A percentile compares a stretch with the other conserved stretches of the same genome.
phyloP scores from a whole-genome alignment of 2,113 vertebrate species.

The Morone saxatilis region DNA sequence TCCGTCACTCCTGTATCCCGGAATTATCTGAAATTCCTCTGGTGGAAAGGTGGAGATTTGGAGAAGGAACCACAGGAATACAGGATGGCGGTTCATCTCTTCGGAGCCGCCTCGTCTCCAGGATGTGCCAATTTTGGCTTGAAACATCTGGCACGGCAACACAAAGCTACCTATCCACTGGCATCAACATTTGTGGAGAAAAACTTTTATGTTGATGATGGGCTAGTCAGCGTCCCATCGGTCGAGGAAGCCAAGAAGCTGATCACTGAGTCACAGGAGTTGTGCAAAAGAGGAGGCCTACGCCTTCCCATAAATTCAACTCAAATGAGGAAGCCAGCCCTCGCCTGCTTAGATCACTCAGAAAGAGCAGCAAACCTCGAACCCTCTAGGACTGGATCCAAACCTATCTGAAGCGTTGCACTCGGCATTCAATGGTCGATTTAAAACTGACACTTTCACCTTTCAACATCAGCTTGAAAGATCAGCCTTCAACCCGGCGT shows the following conservation, averaged over 20 bases:
- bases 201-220: constrained; percentile 18
- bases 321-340: not conserved
- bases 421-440: constrained; percentile 29
- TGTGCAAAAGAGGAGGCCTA: constrained; percentile 14
- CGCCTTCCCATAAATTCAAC: constrained; percentile 22
- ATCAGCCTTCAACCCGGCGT: not conserved
- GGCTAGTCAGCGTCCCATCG: not conserved
- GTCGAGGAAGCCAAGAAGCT: not conserved
- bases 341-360: not conserved
- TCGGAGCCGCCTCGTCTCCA: not conserved
- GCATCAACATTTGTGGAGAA: constrained; percentile 20
- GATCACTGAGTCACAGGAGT: not conserved
- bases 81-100: constrained; percentile 4
- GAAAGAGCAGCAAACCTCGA: constrained; percentile 5
- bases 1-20: not conserved
- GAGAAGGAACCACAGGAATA: not conserved
- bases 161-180: not conserved
- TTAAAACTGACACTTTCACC: not conserved
- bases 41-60: constrained; percentile 20
- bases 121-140: constrained; percentile 24
- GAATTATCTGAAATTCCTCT: constrained; percentile 4
- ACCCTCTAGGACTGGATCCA: not conserved
- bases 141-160: not conserved
- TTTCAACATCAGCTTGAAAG: constrained; percentile 16
- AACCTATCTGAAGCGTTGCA: not conserved